phyloP scores from a whole-genome alignment of 37 sponge, comb jelly and placozoan genomes.

The Beroe ovata region DNA sequence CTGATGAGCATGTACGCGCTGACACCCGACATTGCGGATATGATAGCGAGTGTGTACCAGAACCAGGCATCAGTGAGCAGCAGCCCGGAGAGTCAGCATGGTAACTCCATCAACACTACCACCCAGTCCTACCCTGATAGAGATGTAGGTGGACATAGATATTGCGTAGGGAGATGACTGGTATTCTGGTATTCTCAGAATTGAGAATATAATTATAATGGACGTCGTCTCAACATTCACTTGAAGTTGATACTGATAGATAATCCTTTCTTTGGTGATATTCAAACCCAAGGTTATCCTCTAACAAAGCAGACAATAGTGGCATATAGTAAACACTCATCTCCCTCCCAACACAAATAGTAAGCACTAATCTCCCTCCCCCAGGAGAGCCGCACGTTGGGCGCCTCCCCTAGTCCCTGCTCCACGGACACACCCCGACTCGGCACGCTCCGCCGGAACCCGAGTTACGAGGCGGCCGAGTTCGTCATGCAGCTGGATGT shows the following conservation, averaged over 20 bases:
- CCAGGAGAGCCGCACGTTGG: slow-evolving; percentile 28
- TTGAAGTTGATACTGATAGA: no score
- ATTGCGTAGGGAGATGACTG: background rate
- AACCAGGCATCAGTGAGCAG: background rate
- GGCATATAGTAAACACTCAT: no score
- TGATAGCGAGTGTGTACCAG: slow-evolving; percentile 64
- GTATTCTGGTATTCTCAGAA: no score
- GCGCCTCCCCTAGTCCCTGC: slow-evolving; percentile 37
- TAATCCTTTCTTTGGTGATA: no score
- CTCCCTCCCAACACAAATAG: no score
- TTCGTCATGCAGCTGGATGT: slow-evolving; percentile 31
- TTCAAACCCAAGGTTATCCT: no score
- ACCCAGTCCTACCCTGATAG: slow-evolving; percentile 20
- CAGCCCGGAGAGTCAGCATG: background rate
- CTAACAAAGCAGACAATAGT: no score
- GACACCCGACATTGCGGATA: slow-evolving; percentile 60
- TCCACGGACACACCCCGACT: slow-evolving; percentile 31
- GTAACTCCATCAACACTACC: slow-evolving; percentile 48
- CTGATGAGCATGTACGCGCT: slow-evolving; percentile 54
- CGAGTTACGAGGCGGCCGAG: slow-evolving; percentile 66
- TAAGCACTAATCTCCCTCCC: background rate
- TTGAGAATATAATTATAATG: no score
- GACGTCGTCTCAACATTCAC: no score
- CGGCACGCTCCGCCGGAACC: slow-evolving; percentile 12
- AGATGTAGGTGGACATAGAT: background rate